A percentile compares a stretch with the other conserved stretches of the same genome.
These are phyloP conservation scores for Anableps anableps DNA, from an alignment of 2,797 vertebrate species.

Conservation along the genomic window DNA sequence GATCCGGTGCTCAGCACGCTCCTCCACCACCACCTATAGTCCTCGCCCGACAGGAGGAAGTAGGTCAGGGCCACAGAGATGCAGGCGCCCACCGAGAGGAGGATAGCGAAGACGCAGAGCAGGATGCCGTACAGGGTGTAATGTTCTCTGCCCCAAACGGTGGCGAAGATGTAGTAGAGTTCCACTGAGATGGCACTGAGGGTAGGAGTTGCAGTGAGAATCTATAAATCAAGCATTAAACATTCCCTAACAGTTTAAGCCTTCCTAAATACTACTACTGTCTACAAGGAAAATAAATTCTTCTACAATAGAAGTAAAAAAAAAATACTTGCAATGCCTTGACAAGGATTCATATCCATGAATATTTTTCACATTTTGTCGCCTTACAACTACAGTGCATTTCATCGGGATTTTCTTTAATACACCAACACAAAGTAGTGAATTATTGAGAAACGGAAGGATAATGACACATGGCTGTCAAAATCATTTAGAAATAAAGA, in stretches of 20 bases:
- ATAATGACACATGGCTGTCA: no score
- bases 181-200: constrained; percentile 93
- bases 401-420: no score
- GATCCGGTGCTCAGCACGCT: constrained; percentile 91
- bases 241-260: neutral
- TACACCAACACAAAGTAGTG: no score
- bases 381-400: neutral
- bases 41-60: constrained; percentile 93
- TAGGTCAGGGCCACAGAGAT: constrained; percentile 95
- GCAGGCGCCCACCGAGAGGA: constrained; percentile 92
- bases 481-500: no score
- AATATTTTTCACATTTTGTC: neutral
- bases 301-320: no score
- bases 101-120: constrained; percentile 92
- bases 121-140: constrained; percentile 94
- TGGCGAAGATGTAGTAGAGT: constrained; percentile 95
- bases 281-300: neutral
- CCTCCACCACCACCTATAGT: constrained; percentile 95
- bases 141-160: constrained; percentile 94
- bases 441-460: no score
- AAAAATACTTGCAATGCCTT: no score
- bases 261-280: neutral
- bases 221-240: neutral
- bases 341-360: no score
- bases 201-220: constrained; percentile 38